Evolutionary conservation across 2,797 vertebrate genomes (phyloP), one percentile per base, ranked within the genome.

Genomic region (Pangasius sanitwongsei): DNA sequence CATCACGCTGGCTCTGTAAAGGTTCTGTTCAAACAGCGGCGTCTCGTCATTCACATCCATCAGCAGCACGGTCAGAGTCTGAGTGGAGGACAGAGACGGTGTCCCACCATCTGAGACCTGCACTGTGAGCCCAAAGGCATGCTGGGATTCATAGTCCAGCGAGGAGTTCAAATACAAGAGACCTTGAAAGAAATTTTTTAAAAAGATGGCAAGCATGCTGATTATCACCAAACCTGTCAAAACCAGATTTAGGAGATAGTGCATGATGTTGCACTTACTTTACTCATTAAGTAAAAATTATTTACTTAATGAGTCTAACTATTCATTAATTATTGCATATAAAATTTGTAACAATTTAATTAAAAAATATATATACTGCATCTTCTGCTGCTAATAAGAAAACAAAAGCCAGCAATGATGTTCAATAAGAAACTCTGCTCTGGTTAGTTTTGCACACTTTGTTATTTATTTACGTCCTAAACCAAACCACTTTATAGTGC

Each of bases 21-120:
- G 0, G 13, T 88, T 90, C 90, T 96, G 95, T 81, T 92, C 93
- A 94, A 98, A 99, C 70, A 94, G 1, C 0, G 98, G 98, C 0
- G 91, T 82, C 89, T 96, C 96, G 77, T 99, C 98, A 69, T 98
- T 99, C 44, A 98, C 94, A 50, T 99, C 98, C 61, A 96, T 93
- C 89, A 99, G 95, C 89, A 93, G 67, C 67, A 99, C 77, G 0
- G 95, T 97, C 92, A 99, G 92, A 31, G 94, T 97, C 94, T 99
- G 98, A 0, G 94, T 97, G 81, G 97, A 95, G 3, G 97, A 98
- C 18, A 97, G 96, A 5, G 94, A 78, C 0, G 97, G 97, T 4
- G 25, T 85, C 80, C 98, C 98, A 0, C 90, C 94, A 93, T 99
- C 98, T 34, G 93, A 84, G 0, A 96, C 97, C 59, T 95, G 78